Base-by-base conservation (phyloP, 1,140 invertebrate genomes). In the Wasmannia auropunctata region DNA sequence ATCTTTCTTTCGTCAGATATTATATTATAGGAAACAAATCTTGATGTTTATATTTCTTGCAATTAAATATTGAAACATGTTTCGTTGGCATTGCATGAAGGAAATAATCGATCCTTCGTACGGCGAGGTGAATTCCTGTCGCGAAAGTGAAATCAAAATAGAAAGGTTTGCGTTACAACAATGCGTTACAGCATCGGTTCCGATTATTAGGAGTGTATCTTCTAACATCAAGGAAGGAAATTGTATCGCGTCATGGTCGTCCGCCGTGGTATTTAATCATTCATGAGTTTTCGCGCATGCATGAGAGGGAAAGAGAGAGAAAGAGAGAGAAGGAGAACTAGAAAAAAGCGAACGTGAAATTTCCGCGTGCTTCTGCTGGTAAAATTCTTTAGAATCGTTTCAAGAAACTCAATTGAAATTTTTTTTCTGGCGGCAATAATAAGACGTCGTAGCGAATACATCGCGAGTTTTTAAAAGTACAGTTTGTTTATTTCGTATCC, bases 71-170 rank as follows among this genome's bases (percentile, higher is more conserved):
- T 65, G 28, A 40, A 54, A 56, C 5, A 7, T 37, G 46, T 69
- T 54, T n/a, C 43, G 16, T n/a, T 37, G 7, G 14, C 40, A 7
- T 6, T 31, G 31, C 10, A 16, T 10, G 11, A 14, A 6, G 14
- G 16, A 70, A 14, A 56, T 70, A 58, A 72, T 81, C 25, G 62
- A 51, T 28, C 6, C 40, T 28, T 22, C 54, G 76, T 25, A 51
- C 72, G 22, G 22, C 63, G 22, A 40, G 58, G 65, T 58, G 34
- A 54, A 81, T 81, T 81, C 79, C 25, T 58, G 51, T 56, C 51
- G 79, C 65, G 79, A 81, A 81, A 81, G 79, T 58, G 79, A 81
- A 56, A 81, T 25, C 51, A 72, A 58, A 70, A 58, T 31, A 72
- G 79, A 62, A 70, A 81, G 65, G 79, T 28, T 43, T 6, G 37